Evolutionary conservation across 2,113 vertebrate species (phyloP).

Genomic region (Chitala chitala): DNA sequence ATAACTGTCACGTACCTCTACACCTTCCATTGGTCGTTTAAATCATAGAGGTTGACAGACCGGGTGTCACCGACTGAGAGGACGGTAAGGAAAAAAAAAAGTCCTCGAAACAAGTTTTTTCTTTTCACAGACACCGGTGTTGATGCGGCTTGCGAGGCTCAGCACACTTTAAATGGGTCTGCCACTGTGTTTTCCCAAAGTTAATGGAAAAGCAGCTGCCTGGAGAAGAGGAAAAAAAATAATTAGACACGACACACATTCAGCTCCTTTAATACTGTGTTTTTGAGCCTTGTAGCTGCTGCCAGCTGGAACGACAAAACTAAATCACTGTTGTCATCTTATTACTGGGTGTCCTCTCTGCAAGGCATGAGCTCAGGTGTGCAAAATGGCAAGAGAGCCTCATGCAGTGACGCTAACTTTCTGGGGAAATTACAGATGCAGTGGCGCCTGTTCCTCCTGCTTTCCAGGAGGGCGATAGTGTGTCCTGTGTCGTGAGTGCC

Average conservation of each 20-base stretch:
- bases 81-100: slow-evolving; percentile 78
- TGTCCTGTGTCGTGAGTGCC: slow-evolving; percentile 56
- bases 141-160: slow-evolving; percentile 88
- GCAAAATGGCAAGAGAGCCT: slow-evolving; percentile 75
- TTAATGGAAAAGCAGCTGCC: slow-evolving; percentile 97
- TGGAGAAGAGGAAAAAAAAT: slow-evolving; percentile 91
- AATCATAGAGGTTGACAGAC: slow-evolving; percentile 63
- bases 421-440: slow-evolving; percentile 66
- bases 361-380: slow-evolving; percentile 76
- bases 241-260: slow-evolving; percentile 91
- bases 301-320: slow-evolving; percentile 93
- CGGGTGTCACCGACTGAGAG: slow-evolving; percentile 70
- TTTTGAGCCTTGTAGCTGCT: slow-evolving; percentile 88
- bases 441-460: slow-evolving; percentile 73
- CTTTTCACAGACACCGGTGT: slow-evolving; percentile 76
- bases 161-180: slow-evolving; percentile 92
- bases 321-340: slow-evolving; percentile 89
- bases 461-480: slow-evolving; percentile 67
- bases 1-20: not conserved
- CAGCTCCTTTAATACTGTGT: slow-evolving; percentile 95
- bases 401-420: slow-evolving; percentile 79
- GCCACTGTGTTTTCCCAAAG: slow-evolving; percentile 96
- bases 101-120: slow-evolving; percentile 84
- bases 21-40: slow-evolving; percentile 52
- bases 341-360: slow-evolving; percentile 75